Percentiles rank a stretch among this genome's conserved stretches.
phyloP scores from a whole-genome alignment of 2,797 vertebrate genomes.

The Geotrypetes seraphini region DNA sequence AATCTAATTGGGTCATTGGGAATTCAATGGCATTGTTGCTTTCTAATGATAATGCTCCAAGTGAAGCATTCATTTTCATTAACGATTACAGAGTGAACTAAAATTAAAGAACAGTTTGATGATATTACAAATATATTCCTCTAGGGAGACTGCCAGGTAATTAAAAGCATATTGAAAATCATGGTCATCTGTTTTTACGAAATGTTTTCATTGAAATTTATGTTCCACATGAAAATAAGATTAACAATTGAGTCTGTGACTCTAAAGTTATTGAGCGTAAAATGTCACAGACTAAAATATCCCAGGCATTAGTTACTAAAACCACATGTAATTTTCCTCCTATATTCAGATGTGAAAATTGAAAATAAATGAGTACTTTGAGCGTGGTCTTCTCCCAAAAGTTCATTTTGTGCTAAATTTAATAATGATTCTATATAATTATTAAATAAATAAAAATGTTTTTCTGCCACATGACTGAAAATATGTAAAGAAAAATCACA shows the following conservation, averaged over 20 bases:
- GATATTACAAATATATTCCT: not conserved
- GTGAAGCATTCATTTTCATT: not conserved
- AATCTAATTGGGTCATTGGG: not conserved
- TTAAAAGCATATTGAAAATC: no score
- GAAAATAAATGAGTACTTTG: no score
- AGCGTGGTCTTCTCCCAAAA: no score
- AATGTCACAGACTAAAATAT: not conserved
- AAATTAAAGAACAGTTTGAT: not conserved
- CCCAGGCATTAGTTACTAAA: not conserved
- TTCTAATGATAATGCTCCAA: not conserved
- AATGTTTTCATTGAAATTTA: no score
- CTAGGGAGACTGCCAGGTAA: not conserved
- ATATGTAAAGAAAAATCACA: no score
- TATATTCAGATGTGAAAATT: no score
- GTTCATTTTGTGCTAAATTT: no score
- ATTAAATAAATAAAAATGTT: no score
- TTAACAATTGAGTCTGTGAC: not conserved
- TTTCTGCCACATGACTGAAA: no score
- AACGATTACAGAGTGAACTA: not conserved
- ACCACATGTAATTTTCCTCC: no score
- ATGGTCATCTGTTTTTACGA: no score
- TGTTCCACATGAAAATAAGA: not conserved
- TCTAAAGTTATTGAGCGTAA: not conserved
- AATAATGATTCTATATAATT: no score
- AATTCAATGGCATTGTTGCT: not conserved